Evolutionary conservation across 2,113 vertebrate species (phyloP).

Genomic region (Stigmatopora nigra): DNA sequence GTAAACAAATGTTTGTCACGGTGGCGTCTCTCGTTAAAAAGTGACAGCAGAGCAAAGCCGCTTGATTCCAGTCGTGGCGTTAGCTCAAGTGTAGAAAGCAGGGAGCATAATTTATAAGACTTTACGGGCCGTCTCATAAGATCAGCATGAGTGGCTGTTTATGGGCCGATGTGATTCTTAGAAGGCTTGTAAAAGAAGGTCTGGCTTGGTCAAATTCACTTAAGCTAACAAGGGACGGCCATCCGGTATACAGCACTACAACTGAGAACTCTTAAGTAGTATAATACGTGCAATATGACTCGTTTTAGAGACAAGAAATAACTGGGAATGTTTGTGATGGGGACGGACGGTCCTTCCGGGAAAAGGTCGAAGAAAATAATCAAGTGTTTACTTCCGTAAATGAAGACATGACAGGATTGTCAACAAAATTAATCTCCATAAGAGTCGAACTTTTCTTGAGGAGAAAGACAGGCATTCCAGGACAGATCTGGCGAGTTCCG

Average conservation of each 20-base stretch:
- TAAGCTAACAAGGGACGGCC: not conserved
- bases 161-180: not conserved
- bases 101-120: constrained; percentile 2
- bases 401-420: constrained; percentile 38
- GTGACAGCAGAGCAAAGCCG: not conserved
- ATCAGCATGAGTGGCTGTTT: constrained; percentile 4
- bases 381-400: constrained; percentile 34
- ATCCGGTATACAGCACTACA: not conserved
- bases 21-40: not conserved
- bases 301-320: not conserved
- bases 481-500: constrained; percentile 23
- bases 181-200: constrained; percentile 1
- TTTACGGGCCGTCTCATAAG: constrained; percentile 4
- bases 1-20: not conserved
- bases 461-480: constrained; percentile 31
- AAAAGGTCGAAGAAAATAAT: constrained; percentile 39
- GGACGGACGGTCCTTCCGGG: constrained; percentile 15
- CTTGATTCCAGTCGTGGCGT: not conserved
- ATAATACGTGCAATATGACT: not conserved
- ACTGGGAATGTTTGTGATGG: not conserved
- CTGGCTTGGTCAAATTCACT: constrained; percentile 5
- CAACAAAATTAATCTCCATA: constrained; percentile 43
- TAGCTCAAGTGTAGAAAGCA: not conserved
- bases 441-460: constrained; percentile 48
- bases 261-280: not conserved